Conservation (phyloP, 2,888 invertebrate species). For the Aromia moschata region DNA sequence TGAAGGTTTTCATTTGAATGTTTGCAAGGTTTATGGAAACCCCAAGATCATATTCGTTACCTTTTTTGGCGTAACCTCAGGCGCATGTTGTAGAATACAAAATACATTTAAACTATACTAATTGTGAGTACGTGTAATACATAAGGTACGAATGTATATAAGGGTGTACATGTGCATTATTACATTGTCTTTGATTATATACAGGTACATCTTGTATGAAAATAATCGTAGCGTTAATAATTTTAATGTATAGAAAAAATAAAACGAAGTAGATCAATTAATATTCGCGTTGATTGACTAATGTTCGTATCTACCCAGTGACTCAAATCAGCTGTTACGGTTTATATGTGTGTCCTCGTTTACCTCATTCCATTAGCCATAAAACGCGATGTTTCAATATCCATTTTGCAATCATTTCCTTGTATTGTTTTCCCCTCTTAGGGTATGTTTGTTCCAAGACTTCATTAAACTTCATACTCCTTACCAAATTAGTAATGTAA, state of each 20-base stretch:
- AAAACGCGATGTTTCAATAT: not conserved
- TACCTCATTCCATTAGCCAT: not conserved
- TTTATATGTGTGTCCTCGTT: not conserved
- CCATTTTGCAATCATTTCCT: not conserved
- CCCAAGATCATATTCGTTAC: slow-evolving; percentile 6
- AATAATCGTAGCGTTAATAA: too few relatives aligned
- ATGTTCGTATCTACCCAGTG: not conserved
- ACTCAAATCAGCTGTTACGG: not conserved
- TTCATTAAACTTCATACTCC: too few relatives aligned
- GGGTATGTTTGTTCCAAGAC: too few relatives aligned
- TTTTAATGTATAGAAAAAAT: too few relatives aligned
- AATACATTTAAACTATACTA: too few relatives aligned
- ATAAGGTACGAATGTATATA: too few relatives aligned
- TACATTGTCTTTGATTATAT: too few relatives aligned
- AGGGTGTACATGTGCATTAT: too few relatives aligned
- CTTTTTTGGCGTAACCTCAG: not conserved
- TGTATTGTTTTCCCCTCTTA: not conserved
- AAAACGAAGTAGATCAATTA: not conserved
- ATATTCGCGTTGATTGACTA: not conserved
- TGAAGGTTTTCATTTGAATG: slow-evolving; percentile 8
- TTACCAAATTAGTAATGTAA: too few relatives aligned
- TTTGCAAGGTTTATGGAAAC: slow-evolving; percentile 12
- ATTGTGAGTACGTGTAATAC: too few relatives aligned
- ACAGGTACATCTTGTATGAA: too few relatives aligned
- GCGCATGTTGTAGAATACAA: slow-evolving; percentile 4